These are phyloP conservation scores for Steinernema hermaphroditum DNA, from an alignment of 2,888 invertebrate genomes.

Conservation along the genomic window DNA sequence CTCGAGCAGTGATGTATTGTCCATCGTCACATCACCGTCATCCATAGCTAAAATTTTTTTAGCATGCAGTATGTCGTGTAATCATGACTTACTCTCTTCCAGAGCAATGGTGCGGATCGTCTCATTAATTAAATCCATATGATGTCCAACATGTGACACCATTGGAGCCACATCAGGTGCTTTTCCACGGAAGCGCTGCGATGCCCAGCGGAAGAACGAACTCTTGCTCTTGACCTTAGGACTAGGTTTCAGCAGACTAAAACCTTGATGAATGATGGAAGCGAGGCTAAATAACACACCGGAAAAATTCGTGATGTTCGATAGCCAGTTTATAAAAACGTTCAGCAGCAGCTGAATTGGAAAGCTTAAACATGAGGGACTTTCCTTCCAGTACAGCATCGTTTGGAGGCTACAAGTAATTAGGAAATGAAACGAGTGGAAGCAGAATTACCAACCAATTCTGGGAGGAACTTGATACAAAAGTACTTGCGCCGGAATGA, in stretches of 20 bases:
- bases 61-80: no score
- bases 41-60: constrained; percentile 3
- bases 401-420: no score
- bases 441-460: not conserved
- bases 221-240: constrained; percentile 8
- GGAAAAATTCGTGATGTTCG: constrained; percentile 99
- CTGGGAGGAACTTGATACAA: not conserved
- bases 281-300: constrained; percentile 70
- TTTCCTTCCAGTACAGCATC: not conserved
- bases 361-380: not conserved
- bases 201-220: constrained; percentile 14
- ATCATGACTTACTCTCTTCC: constrained; percentile 16
- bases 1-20: not conserved
- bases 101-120: constrained; percentile 2
- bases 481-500: constrained; percentile 23
- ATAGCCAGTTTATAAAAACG: constrained; percentile 98
- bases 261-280: not conserved
- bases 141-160: not conserved
- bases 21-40: not conserved
- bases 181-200: not conserved
- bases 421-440: not conserved
- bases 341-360: constrained; percentile 74
- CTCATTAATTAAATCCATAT: not conserved
- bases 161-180: not conserved
- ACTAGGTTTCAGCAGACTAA: not conserved